These are phyloP conservation scores for Temnothorax ravouxi DNA, from an alignment of 2,888 invertebrate genomes.

Conservation along the genomic window DNA sequence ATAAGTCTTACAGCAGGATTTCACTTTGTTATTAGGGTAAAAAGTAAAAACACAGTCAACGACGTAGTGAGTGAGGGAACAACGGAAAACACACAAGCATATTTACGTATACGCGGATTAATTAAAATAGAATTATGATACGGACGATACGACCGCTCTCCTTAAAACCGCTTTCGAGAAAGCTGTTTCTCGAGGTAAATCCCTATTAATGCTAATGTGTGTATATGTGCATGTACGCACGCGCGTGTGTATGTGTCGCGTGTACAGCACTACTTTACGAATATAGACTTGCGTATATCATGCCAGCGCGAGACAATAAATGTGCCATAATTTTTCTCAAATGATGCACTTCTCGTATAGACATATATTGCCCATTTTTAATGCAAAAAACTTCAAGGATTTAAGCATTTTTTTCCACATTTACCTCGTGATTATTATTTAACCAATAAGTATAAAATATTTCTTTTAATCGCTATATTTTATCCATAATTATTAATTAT, in stretches of 20 bases:
- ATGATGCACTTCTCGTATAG: not conserved
- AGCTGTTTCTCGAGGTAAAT: slow-evolving; percentile 32
- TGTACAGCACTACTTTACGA: not conserved
- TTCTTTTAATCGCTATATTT: not conserved
- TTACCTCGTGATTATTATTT: not conserved
- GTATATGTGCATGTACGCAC: too few relatives aligned
- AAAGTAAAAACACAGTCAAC: slow-evolving; percentile 32
- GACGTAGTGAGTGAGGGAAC: not conserved
- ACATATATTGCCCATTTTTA: not conserved
- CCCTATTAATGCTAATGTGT: slow-evolving; percentile 26
- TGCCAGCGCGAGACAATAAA: not conserved
- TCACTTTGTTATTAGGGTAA: not conserved
- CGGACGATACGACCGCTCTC: not conserved
- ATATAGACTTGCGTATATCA: not conserved
- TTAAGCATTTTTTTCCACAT: not conserved
- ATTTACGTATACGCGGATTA: slow-evolving; percentile 40
- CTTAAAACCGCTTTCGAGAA: slow-evolving; percentile 38
- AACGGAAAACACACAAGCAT: slow-evolving; percentile 14
- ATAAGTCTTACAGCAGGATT: slow-evolving; percentile 16
- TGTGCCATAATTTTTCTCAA: not conserved
- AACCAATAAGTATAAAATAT: not conserved
- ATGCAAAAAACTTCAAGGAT: not conserved
- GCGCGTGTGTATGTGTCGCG: not conserved
- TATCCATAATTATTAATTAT: not conserved
- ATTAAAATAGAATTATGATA: slow-evolving; percentile 54